Conservation (phyloP, 2,113 vertebrate genomes). For the Python bivittatus region DNA sequence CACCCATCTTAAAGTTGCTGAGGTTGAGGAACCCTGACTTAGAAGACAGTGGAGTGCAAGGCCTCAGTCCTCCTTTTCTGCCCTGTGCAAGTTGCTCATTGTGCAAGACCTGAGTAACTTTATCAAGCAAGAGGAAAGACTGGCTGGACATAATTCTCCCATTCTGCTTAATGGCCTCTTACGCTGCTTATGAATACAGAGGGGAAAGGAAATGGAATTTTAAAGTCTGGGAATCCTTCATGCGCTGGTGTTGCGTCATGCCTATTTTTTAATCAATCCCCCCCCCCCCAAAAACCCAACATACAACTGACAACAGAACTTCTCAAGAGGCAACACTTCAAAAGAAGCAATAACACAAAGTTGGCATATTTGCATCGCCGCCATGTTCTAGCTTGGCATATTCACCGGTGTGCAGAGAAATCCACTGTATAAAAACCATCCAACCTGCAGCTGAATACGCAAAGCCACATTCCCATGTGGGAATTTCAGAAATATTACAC, state of each 20-base stretch:
- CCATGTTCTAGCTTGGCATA: background rate
- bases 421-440: background rate
- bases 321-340: slow-evolving; percentile 43
- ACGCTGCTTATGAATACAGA: background rate
- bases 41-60: background rate
- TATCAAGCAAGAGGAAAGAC: background rate
- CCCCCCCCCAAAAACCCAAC: slow-evolving; percentile 40
- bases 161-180: background rate
- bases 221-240: background rate
- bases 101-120: background rate
- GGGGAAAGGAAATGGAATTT: background rate
- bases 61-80: background rate
- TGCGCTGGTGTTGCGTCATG: background rate
- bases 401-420: too few species aligned
- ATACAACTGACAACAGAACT: slow-evolving; percentile 61
- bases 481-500: slow-evolving; percentile 63
- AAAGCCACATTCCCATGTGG: slow-evolving; percentile 73
- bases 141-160: background rate
- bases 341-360: slow-evolving; percentile 10
- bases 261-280: background rate
- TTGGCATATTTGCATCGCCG: background rate
- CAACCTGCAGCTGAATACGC: slow-evolving; percentile 31
- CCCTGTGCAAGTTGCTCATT: background rate
- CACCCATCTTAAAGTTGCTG: too few species aligned
- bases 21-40: too few species aligned